These are phyloP conservation scores for Volucella inflata DNA, from an alignment of 2,888 invertebrate species.

Conservation along the genomic window DNA sequence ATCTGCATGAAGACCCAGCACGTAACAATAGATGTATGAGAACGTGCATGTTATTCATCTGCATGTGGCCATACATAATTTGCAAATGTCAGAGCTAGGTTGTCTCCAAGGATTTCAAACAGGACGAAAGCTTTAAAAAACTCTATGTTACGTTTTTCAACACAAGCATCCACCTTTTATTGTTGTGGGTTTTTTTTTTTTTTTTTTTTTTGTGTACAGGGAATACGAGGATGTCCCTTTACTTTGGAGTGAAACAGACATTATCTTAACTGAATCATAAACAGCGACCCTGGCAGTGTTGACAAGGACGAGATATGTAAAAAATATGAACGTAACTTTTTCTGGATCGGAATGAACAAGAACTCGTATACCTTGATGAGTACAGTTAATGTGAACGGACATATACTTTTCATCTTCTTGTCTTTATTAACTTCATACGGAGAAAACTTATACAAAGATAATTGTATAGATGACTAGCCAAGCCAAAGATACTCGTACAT, in stretches of 20 bases:
- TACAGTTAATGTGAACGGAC: slow-evolving; percentile 44
- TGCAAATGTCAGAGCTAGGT: slow-evolving; percentile 72
- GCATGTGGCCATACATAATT: slow-evolving; percentile 74
- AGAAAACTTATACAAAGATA: not conserved
- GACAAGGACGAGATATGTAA: slow-evolving; percentile 56
- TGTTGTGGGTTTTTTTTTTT: slow-evolving; percentile 10
- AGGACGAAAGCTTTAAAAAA: slow-evolving; percentile 62
- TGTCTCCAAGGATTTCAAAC: slow-evolving; percentile 71
- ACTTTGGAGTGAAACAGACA: slow-evolving; percentile 56
- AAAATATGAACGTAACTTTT: slow-evolving; percentile 60
- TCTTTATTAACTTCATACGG: not conserved
- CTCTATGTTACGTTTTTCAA: slow-evolving; percentile 35
- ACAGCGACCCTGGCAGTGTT: slow-evolving; percentile 67
- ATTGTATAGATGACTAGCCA: slow-evolving; percentile 46
- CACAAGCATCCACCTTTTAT: slow-evolving; percentile 4
- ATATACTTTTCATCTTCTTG: slow-evolving; percentile 43
- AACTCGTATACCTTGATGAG: slow-evolving; percentile 47
- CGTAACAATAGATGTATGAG: slow-evolving; percentile 63
- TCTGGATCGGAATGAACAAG: not conserved
- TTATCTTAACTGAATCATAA: slow-evolving; percentile 74
- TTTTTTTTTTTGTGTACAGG: slow-evolving; percentile 3
- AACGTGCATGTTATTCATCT: slow-evolving; percentile 63
- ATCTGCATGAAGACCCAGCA: slow-evolving; percentile 68
- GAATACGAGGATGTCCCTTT: slow-evolving; percentile 40
- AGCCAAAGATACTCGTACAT: slow-evolving; percentile 30